These are phyloP conservation scores for Quadroppia sp. DNA, from an alignment of 2,888 invertebrate genomes.

Conservation along the genomic window DNA sequence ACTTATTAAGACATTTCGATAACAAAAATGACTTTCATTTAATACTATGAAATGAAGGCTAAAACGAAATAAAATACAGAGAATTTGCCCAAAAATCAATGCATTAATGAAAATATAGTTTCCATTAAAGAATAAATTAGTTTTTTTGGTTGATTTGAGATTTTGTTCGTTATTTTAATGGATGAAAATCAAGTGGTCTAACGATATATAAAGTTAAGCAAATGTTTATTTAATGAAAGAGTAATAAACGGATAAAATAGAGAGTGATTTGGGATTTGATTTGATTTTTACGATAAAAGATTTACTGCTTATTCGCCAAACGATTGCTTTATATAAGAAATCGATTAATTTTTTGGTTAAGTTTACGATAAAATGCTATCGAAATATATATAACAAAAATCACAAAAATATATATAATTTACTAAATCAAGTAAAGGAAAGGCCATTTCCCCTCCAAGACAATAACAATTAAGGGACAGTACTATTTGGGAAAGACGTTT, in stretches of 20 bases:
- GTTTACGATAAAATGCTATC: background rate
- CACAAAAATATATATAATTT: conserved; percentile 5
- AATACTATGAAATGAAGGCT: too few relatives aligned
- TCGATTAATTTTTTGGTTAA: background rate
- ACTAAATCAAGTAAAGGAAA: background rate
- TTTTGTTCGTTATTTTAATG: background rate
- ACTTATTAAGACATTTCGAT: background rate
- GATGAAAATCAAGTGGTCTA: background rate
- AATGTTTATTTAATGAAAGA: conserved; percentile 8
- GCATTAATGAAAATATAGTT: background rate
- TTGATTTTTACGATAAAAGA: background rate
- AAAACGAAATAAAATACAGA: too few relatives aligned
- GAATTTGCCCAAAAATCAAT: too few relatives aligned
- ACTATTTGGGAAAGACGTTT: background rate
- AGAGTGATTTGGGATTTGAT: background rate
- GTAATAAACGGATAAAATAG: conserved; percentile 5
- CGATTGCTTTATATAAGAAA: background rate
- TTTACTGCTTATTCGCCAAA: background rate
- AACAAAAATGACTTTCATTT: too few relatives aligned
- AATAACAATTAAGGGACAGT: conserved; percentile 2
- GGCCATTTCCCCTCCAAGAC: background rate
- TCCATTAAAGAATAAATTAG: too few relatives aligned
- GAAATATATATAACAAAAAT: background rate
- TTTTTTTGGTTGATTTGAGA: background rate
- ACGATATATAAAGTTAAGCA: conserved; percentile 3